Evolutionary conservation across 2,113 vertebrate species (phyloP), one percentile per base, ranked within the genome.

Genomic region (Girardinichthys multiradiatus): DNA sequence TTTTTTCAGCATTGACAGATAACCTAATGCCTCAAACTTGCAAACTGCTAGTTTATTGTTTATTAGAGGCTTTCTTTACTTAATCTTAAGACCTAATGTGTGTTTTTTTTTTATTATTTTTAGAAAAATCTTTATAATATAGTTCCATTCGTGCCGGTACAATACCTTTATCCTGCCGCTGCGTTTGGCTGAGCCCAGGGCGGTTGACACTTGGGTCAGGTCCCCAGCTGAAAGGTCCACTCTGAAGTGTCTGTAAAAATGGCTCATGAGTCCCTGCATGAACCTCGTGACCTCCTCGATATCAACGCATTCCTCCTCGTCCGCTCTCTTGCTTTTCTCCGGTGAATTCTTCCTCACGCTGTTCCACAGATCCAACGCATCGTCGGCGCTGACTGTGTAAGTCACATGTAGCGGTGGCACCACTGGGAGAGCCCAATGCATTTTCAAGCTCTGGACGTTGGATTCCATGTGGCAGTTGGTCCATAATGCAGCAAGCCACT

Each of bases 401-500:
- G 91, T 94, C 76, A 99, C 93, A 54, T 96, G 92, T 86, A 99
- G 85, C 0, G 94, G 92, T 0, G 95, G 90, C 75, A 74, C 86
- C 0, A 68, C 58, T 0, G 96, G 95, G 6, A 98, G 69, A 11
- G 92, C 96, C 94, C 97, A 99, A 37, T 93, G 35, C 8, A 98
- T 93, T 72, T 95, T 96, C 0, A 94, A 92, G 19, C 92, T 79
- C 51, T 90, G 80, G 57, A 90, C 35, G 2, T 80, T 84, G 65
- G 30, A 79, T 31, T 93, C 94, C 5, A 83, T 28, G 77, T 94
- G 90, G 83, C 93, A 96, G 28, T 94, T 95, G 2, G 95, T 95
- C 97, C 97, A 99, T 83, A 98, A 89, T 0, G 96, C 95, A 57
- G 92, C 93, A 88, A 99, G 93, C 97, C 98, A 98, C 12, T 94